phyloP scores from a whole-genome alignment of 2,113 vertebrate genomes.

The Neoarius graeffei region DNA sequence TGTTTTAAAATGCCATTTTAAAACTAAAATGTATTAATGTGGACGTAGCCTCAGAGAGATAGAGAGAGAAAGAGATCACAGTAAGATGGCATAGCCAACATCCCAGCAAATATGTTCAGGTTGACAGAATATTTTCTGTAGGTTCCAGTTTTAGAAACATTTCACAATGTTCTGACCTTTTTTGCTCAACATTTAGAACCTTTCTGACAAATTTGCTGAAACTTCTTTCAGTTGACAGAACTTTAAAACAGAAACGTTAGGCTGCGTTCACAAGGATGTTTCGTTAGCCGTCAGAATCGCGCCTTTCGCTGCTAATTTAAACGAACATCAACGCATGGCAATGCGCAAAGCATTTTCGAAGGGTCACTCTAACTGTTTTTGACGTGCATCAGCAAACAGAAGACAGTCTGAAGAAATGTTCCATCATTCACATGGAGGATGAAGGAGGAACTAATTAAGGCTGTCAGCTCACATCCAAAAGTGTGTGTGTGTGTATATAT shows the following conservation, averaged over 20 bases:
- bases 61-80: constrained; percentile 14
- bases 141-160: background rate
- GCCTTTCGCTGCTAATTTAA: background rate
- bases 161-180: background rate
- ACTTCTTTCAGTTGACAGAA: background rate
- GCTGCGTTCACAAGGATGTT: background rate
- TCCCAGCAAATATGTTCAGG: background rate
- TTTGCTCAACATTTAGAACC: background rate
- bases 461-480: background rate
- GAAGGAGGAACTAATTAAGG: background rate
- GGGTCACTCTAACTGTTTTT: background rate
- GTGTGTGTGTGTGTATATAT: no score
- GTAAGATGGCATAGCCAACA: constrained; percentile 5
- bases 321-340: background rate
- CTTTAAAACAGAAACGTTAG: background rate
- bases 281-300: background rate
- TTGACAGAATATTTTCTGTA: background rate
- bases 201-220: background rate
- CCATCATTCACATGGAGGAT: background rate
- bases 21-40: no score
- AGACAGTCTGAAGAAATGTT: background rate
- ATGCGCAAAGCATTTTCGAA: background rate
- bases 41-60: background rate
- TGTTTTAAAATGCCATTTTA: no score
- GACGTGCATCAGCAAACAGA: background rate